Evolutionary conservation across 2,797 vertebrate species (phyloP).

Genomic region (Adrianichthys oophorus): DNA sequence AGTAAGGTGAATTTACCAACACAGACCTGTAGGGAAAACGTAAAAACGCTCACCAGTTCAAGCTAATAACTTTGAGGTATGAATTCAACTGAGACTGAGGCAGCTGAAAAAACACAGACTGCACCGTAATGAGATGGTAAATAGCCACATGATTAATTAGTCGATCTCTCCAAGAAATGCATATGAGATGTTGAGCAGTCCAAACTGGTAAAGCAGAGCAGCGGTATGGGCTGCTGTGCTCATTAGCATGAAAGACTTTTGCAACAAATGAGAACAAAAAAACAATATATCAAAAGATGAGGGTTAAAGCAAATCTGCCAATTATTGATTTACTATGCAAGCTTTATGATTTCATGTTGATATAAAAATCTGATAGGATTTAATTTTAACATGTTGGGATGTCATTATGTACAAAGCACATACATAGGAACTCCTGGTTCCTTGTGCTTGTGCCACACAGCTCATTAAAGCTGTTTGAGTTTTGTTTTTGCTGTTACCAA

Average conservation of each 20-base stretch:
- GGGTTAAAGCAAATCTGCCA: neutral
- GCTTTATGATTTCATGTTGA: too few species aligned
- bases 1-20: conserved; percentile 1
- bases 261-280: conserved; percentile 27
- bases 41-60: conserved; percentile 14
- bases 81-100: conserved; percentile 25
- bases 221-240: conserved; percentile 35
- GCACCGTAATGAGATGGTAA: conserved; percentile 68
- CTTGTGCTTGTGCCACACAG: conserved; percentile 2
- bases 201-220: conserved; percentile 28
- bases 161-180: conserved; percentile 65
- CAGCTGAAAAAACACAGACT: conserved; percentile 42
- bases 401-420: conserved; percentile 8
- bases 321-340: too few species aligned
- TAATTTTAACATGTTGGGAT: too few species aligned
- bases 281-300: neutral
- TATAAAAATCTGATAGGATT: neutral
- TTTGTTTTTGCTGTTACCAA: conserved; percentile 35
- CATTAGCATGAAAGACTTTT: conserved; percentile 53
- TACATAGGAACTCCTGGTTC: neutral
- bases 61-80: conserved; percentile 11
- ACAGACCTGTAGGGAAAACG: neutral
- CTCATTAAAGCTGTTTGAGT: conserved; percentile 57
- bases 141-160: conserved; percentile 77
- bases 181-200: conserved; percentile 72